Evolutionary conservation across 2,888 invertebrate species (phyloP), one percentile per base, ranked within the genome.

Genomic region (Maniola hyperantus): DNA sequence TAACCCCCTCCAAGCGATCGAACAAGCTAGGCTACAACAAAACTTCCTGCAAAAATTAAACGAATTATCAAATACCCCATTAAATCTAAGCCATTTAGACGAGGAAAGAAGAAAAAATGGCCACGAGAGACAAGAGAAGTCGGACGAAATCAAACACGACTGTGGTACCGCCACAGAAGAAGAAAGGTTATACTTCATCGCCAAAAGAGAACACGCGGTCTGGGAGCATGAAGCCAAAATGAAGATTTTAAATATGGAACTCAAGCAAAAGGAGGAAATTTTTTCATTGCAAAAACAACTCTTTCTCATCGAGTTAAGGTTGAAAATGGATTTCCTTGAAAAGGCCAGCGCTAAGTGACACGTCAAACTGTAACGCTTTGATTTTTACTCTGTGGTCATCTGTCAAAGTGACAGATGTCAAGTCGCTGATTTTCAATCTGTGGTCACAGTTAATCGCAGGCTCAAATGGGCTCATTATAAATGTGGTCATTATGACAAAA

Each of bases 151-250:
- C 0, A 86, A 81, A 68, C 81, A 85, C 44, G 87, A 88, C 51
- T 84, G 80, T 57, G 80, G 81, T 0, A 77, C 81, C 0, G 88
- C 89, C 0, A 88, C 89, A 0, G 91, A 91, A 10, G 91, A 91
- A 36, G 91, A 92, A 65, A 77, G 87, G 48, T 67, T 91, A 48
- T 93, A 92, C 71, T 93, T 87, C 71, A 81, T 82, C 0, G 91
- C 92, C 13, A 92, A 92, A 72, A 75, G 93, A 7, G 92, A 92
- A 51, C 93, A 93, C 74, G 93, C 93, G 0, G 83, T 88, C 33
- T 90, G 89, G 88, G 93, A 93, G 65, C 93, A 93, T 75, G 93
- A 93, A 66, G 92, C 92, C 1, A 92, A 91, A 69, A 93, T 93
- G 93, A 92, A 91, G 65, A 92, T 92, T 1, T 73, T 93, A 0